Conservation (phyloP, 1,140 invertebrate species). For the Euglossa dilemma region DNA sequence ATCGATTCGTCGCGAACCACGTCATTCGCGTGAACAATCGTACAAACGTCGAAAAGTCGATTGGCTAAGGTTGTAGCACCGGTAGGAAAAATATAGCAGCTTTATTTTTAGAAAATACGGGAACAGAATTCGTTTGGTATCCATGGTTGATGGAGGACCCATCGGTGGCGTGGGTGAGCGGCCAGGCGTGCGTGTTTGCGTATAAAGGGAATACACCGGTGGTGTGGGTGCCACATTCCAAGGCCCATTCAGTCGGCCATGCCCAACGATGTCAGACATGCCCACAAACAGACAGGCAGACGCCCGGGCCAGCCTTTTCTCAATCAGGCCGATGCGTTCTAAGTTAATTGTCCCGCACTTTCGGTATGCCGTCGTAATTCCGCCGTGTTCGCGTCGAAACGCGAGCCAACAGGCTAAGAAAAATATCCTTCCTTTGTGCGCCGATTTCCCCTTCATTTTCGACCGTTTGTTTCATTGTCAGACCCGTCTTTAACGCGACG, state of each 20-base stretch:
- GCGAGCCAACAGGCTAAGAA: background rate
- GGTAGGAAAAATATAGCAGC: background rate
- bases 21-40: too few species aligned
- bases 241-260: constrained; percentile 77
- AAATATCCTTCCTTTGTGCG: background rate
- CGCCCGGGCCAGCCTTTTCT: constrained; percentile 68
- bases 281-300: constrained; percentile 76
- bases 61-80: background rate
- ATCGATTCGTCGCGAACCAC: too few species aligned
- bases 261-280: constrained; percentile 79
- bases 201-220: constrained; percentile 71
- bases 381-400: constrained; percentile 33
- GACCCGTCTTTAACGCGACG: background rate
- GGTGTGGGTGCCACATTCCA: constrained; percentile 75
- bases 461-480: background rate
- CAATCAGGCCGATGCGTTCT: constrained; percentile 71
- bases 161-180: constrained; percentile 63
- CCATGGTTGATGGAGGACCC: constrained; percentile 57
- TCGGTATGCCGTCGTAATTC: constrained; percentile 64
- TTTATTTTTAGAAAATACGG: background rate
- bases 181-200: constrained; percentile 65
- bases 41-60: too few species aligned
- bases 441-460: constrained; percentile 1
- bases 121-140: constrained; percentile 52
- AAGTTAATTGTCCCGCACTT: constrained; percentile 72